Evolutionary conservation across 2,113 vertebrate genomes (phyloP), one percentile per base, ranked within the genome.

Genomic region (Platanista minor): DNA sequence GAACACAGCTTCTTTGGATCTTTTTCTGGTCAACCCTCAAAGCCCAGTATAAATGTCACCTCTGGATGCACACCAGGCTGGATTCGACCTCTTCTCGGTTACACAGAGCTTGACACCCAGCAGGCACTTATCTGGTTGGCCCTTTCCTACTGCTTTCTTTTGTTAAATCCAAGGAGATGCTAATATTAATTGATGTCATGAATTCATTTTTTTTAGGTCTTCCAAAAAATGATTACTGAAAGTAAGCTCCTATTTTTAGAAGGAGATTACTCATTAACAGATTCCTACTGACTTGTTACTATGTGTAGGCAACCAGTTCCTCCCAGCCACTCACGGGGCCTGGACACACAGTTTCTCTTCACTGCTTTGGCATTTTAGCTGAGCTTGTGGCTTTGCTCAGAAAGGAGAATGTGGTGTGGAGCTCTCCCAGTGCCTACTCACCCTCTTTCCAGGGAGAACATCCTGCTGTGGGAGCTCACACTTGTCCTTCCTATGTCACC

Each of bases 1-100:
- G 39, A 46, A 3, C 49, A 69, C 21, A 15, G 15, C 54, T 17
- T 52, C 90, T 43, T 59, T 4, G 3, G 11, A 15, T 41, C 62
- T 6, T 46, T 23, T 20, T 21, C 43, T 6, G 46, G 43, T 33
- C 46, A 52, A 12, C 67, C 90, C 81, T 95, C 23, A 36, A 21
- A 0, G 23, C 77, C 90, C 54, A 78, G 46, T 23, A 33, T 23
- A 41, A 46, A 80, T 0, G n/a, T 3, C 46, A 25, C 29, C 49
- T 39, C 6, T 52, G 57, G 85, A 62, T 0, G 7, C 7, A 0
- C 20, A 8, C 43, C 41, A 27, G 39, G 46, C 5, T 14, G 36
- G 43, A 23, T 15, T 5, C 2, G 5, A 2, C 43, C 31, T 0
- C 54, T 61, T 18, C 72, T 52, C 1, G 0, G 5, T 1, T 3